Evolutionary conservation across 1,140 invertebrate genomes (phyloP).

Genomic region (Drosophila cardini): DNA sequence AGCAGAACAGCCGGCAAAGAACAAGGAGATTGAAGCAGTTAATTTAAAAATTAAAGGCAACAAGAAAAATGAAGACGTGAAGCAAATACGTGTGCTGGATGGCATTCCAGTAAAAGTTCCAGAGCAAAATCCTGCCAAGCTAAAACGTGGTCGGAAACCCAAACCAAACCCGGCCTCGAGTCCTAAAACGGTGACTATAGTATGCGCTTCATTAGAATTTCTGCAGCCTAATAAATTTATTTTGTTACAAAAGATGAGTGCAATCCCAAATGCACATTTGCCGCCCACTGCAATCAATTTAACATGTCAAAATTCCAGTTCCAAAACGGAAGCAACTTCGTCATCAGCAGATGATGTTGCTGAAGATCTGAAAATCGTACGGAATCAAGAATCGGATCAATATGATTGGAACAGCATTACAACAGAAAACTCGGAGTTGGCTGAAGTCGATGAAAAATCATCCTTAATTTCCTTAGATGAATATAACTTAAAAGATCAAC

Average conservation of each 20-base stretch:
- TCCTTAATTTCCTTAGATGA: background rate
- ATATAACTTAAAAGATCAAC: conserved; percentile 6
- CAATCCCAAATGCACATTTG: conserved; percentile 13
- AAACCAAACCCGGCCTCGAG: background rate
- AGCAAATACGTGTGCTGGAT: no score
- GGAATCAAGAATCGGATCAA: background rate
- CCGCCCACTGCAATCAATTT: conserved; percentile 32
- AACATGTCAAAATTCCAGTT: background rate
- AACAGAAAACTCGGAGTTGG: background rate
- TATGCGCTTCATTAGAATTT: conserved; percentile 34
- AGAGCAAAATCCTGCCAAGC: no score
- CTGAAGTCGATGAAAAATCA: background rate
- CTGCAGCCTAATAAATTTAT: conserved; percentile 48
- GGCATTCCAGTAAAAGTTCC: no score
- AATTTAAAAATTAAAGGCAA: background rate
- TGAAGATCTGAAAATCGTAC: conserved; percentile 10
- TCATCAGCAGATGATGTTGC: background rate
- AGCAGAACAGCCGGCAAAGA: no score
- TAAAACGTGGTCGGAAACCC: background rate
- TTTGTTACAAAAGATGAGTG: conserved; percentile 62
- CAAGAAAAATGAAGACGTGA: background rate
- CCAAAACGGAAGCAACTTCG: background rate
- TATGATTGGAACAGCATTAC: background rate
- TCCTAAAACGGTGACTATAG: conserved; percentile 26
- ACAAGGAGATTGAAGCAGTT: no score